A percentile compares a stretch with the other conserved stretches of the same genome.
Conservation (phyloP, 2,113 vertebrate species). For the Daboia siamensis region DNA sequence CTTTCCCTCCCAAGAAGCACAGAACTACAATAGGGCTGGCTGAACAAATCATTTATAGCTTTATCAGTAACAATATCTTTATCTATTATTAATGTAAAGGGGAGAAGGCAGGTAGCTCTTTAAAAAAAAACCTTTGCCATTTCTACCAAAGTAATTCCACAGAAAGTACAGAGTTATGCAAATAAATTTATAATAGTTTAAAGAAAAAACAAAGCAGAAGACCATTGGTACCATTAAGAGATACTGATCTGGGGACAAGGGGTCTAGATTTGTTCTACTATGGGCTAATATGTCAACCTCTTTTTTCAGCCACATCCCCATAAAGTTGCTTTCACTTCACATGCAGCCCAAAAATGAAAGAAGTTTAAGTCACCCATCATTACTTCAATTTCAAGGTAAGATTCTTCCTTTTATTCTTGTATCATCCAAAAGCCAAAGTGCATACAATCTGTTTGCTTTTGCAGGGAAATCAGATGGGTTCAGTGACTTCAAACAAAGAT, state of each 20-base stretch:
- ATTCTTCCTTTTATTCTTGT: not conserved
- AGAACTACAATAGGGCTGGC: not conserved
- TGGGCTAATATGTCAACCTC: too few species aligned
- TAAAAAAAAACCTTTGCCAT: not conserved
- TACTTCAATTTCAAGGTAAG: not conserved
- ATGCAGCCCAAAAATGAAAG: not conserved
- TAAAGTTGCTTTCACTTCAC: too few species aligned
- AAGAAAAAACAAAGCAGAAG: conserved; percentile 23
- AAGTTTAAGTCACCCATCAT: not conserved
- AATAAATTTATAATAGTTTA: not conserved
- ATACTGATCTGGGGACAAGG: conserved; percentile 9
- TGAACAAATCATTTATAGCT: not conserved
- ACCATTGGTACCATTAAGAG: not conserved
- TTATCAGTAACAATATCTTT: not conserved
- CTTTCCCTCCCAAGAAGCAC: not conserved
- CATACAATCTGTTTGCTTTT: not conserved
- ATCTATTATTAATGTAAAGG: not conserved
- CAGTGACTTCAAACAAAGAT: not conserved
- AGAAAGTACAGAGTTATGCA: not conserved
- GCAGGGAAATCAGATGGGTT: not conserved
- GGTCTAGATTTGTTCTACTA: conserved; percentile 15
- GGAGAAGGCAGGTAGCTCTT: not conserved
- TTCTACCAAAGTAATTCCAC: not conserved
- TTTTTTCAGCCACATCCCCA: too few species aligned
- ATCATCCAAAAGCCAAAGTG: not conserved